Base-by-base conservation (phyloP, 1,140 invertebrate species). In the Anoplolepis gracilipes region DNA sequence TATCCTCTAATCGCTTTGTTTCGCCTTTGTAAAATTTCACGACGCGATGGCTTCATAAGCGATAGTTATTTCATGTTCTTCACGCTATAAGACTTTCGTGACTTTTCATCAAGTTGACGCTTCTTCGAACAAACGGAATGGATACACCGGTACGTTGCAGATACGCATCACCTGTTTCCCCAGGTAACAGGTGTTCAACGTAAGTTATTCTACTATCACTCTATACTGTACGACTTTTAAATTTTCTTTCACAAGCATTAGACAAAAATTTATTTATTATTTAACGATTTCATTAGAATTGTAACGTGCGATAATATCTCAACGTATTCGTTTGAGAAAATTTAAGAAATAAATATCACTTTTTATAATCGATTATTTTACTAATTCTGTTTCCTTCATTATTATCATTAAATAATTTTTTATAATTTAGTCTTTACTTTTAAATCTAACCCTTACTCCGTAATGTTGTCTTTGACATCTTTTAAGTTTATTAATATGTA, bases 171-270 rank as follows among this genome's bases (percentile, higher is more conserved):
- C 78, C 78, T 82, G 78, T 82, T 72, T 73, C 36, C 19, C 67
- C 33, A 16, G 13, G 33, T 19, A 25, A 55, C 78, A 82, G 67
- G 67, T 82, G 78, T 82, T 82, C 33, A 67, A 39, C 28, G 78
- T 72, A 72, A 82, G 67, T 82, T 82, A 72, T 25, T 73, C 67
- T 73, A 82, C 36, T 61, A 19, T 81, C 78, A 57, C n/a, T 73
- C 67, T 36, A 19, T 25, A 61, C 46, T 82, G 11, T 59, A 19
- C n/a, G n/a, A n/a, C n/a, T 39, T 36, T 19, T n/a, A 28, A 22
- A 22, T 39, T 19, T 25, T 28, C 13, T 53, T 49, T 4, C 28
- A 6, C 7, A 0, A 10, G n/a, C 57, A 57, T 69, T 69, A 73
- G 13, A 22, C 1, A 30, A 10, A 59, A 42, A 22, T 22, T 73